These are phyloP conservation scores for Spinus pinus DNA, from an alignment of 2,797 vertebrate genomes.

Conservation along the genomic window DNA sequence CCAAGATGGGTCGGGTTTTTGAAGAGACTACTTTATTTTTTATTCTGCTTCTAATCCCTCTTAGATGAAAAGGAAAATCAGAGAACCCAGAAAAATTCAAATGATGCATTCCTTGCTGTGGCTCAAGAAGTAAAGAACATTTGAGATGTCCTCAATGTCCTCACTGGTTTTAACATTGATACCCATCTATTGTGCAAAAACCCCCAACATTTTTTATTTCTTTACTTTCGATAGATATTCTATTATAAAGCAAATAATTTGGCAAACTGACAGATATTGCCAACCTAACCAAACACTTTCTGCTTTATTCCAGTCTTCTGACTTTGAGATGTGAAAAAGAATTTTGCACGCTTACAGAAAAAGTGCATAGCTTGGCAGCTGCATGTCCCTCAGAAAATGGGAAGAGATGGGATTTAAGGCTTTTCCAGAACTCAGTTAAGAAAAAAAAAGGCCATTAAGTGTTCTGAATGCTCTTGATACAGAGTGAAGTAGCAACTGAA, in stretches of 20 bases:
- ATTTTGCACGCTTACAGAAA: neutral
- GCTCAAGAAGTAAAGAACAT: neutral
- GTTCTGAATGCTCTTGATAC: neutral
- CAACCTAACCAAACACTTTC: neutral
- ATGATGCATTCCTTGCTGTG: neutral
- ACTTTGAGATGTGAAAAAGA: neutral
- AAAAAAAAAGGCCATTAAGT: neutral
- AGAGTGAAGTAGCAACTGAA: neutral
- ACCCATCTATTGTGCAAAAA: neutral
- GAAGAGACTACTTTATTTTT: neutral
- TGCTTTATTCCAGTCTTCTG: neutral
- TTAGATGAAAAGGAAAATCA: neutral
- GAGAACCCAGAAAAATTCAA: neutral
- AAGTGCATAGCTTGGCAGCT: neutral
- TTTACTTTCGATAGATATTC: neutral
- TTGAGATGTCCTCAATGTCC: neutral
- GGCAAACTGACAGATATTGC: neutral
- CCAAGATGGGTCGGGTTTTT: neutral
- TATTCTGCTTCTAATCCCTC: neutral
- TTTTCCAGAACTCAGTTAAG: neutral
- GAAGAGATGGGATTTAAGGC: neutral
- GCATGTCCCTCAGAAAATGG: neutral
- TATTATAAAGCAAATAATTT: neutral
- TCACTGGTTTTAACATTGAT: neutral
- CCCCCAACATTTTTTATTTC: neutral